phyloP scores from a whole-genome alignment of 1,140 invertebrate species.

The Drosophila seguyi region DNA sequence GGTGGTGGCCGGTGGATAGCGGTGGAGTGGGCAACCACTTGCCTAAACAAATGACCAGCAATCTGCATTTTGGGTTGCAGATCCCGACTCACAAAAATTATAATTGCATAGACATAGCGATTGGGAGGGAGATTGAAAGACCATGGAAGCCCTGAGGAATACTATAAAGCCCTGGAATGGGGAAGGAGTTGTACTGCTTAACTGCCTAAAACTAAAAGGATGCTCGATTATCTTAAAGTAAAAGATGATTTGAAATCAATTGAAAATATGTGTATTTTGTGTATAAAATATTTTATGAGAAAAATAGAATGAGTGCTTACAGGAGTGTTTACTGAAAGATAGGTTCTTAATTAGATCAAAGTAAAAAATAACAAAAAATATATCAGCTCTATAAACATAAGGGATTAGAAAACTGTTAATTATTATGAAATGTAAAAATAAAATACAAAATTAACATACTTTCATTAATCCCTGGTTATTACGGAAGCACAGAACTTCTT shows the following conservation, averaged over 20 bases:
- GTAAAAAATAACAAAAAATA: too few relatives aligned
- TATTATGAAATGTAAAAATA: too few relatives aligned
- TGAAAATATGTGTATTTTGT: too few relatives aligned
- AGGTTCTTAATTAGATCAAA: too few relatives aligned
- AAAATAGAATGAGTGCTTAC: neutral
- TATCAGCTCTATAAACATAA: too few relatives aligned
- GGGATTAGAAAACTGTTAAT: too few relatives aligned
- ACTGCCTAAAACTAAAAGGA: neutral
- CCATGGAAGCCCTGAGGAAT: neutral
- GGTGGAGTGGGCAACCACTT: constrained; percentile 28
- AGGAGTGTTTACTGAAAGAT: too few relatives aligned
- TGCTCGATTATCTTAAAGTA: neutral
- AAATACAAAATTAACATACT: too few relatives aligned
- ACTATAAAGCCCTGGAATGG: neutral
- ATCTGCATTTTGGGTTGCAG: constrained; percentile 57
- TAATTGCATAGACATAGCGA: constrained; percentile 58
- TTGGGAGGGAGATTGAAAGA: neutral
- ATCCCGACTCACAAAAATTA: constrained; percentile 43
- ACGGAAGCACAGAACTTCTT: too few relatives aligned
- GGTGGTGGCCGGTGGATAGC: neutral
- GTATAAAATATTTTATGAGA: neutral
- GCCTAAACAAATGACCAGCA: constrained; percentile 64
- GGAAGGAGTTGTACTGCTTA: neutral
- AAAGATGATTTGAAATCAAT: neutral
- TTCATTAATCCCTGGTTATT: too few relatives aligned